Base-by-base conservation (phyloP, 2,888 invertebrate genomes). In the Dorcus parallelipipedus region DNA sequence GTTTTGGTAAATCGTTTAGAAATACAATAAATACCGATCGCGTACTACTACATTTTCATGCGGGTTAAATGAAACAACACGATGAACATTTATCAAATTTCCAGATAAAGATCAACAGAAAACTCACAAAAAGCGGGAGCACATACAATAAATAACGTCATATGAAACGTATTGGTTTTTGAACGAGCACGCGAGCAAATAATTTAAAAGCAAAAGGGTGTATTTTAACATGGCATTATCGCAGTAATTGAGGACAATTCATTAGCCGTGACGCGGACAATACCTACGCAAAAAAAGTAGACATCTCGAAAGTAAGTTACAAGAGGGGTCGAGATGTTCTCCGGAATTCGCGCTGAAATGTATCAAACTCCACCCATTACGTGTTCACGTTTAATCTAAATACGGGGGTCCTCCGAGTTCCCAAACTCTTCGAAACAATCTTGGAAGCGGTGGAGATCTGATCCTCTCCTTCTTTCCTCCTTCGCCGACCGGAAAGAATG, bases 351-450 rank as follows among this genome's bases (percentile, higher is more conserved):
- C 54, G 51, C 49, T 52, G 60, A 62, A 64, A 64, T 56, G 64
- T 61, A 61, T 60, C 60, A 60, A 60, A 62, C 60, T 56, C 61
- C 62, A 58, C 64, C 64, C 60, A 60, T 64, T 64, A 60, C 64
- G 57, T 64, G 64, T 64, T 62, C 64, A 48, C 60, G 59, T 61
- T 60, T 62, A 62, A 64, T 64, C 61, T 61, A 64, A 61, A 61
- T 64, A 64, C 61, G 59, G 57, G 57, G 60, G 58, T 56, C 54
- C 51, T 40, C 9, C 45, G 45, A 33, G 26, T 33, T 33, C 26
- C 26, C 26, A 7, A 33, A 33, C 26, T 33, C 26, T 33, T 33
- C 26, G 26, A 33, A 33, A 33, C 26, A 33, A 33, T 45, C 45
- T 45, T 45, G 9, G 45, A 9, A 20, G 17, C 23, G 7, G 45